These are phyloP conservation scores for Pseudococcus longispinus DNA, from an alignment of 2,888 invertebrate species.

Conservation along the genomic window DNA sequence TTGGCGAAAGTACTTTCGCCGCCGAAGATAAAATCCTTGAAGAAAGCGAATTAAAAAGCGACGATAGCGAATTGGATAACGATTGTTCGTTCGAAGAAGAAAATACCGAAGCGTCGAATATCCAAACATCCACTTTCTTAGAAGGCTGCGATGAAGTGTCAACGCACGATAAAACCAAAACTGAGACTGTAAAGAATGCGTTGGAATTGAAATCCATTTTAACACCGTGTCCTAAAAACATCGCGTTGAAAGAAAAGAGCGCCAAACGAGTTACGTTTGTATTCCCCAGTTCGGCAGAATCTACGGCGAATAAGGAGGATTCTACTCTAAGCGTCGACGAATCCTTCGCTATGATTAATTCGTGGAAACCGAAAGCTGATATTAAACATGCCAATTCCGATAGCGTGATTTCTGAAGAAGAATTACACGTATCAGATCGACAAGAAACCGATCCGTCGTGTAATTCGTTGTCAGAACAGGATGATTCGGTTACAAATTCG, in stretches of 20 bases:
- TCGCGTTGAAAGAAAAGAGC: not conserved
- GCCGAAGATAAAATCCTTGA: not conserved
- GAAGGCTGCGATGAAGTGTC: not conserved
- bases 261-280: constrained; percentile 43
- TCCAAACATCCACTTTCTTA: not conserved
- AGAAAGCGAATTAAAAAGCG: constrained; percentile 37
- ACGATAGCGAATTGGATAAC: not conserved
- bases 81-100: constrained; percentile 14
- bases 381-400: not conserved
- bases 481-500: not conserved
- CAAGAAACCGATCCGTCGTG: not conserved
- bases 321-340: not conserved
- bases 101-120: not conserved
- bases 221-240: not conserved
- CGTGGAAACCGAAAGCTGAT: not conserved
- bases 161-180: not conserved
- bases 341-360: not conserved
- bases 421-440: not conserved
- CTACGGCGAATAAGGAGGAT: not conserved
- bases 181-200: not conserved
- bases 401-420: not conserved
- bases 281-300: not conserved
- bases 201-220: constrained; percentile 18
- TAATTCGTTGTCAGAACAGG: not conserved
- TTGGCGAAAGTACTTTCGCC: constrained; percentile 21